Conservation (phyloP, 2,888 invertebrate genomes). For the Camponotus fellah region DNA sequence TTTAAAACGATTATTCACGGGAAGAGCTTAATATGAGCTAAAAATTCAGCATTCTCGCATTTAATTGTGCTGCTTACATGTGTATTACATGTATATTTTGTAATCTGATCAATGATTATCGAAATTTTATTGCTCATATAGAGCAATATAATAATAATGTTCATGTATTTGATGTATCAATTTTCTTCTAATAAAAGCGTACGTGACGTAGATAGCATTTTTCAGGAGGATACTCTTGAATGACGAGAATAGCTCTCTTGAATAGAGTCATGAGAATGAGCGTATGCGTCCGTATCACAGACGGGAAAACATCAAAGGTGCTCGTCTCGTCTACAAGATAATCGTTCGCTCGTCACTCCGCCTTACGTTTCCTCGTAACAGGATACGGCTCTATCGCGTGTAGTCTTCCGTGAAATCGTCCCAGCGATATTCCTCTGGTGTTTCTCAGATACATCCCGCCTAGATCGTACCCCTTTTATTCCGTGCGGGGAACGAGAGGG, state of each 20-base stretch:
- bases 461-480: constrained; percentile 13
- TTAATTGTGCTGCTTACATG: background rate
- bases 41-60: background rate
- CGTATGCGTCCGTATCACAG: constrained; percentile 36
- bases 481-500: background rate
- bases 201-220: constrained; percentile 3
- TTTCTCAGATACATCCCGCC: constrained; percentile 34
- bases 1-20: background rate
- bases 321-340: constrained; percentile 52
- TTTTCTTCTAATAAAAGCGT: constrained; percentile 13
- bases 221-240: constrained; percentile 3
- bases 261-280: constrained; percentile 34
- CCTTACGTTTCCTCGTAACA: constrained; percentile 58
- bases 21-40: background rate
- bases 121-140: background rate
- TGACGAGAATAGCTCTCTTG: constrained; percentile 40
- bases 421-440: constrained; percentile 56
- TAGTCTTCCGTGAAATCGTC: constrained; percentile 62
- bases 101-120: background rate
- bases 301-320: constrained; percentile 47
- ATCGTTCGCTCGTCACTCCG: constrained; percentile 56
- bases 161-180: background rate
- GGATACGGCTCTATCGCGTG: constrained; percentile 54
- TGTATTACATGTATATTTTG: background rate
- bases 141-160: background rate